Evolutionary conservation across 2,797 vertebrate species (phyloP).

Genomic region (Arrhamphus sclerolepis): DNA sequence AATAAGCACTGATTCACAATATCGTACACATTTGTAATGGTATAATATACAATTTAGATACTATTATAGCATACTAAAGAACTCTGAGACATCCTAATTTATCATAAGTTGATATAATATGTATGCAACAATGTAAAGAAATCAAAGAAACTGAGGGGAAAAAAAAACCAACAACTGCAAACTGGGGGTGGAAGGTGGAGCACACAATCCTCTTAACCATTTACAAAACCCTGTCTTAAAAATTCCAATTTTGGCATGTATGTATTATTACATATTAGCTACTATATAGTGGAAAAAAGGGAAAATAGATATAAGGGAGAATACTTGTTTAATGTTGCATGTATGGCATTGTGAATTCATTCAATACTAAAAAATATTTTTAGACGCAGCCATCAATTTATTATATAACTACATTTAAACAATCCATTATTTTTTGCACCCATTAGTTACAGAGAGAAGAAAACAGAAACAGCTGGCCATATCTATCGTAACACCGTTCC

Average conservation of each 20-base stretch:
- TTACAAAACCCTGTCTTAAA: conserved; percentile 42
- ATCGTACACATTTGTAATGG: conserved; percentile 75
- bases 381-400: conserved; percentile 47
- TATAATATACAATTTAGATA: conserved; percentile 76
- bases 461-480: conserved; percentile 67
- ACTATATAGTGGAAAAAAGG: conserved; percentile 56
- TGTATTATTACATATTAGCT: conserved; percentile 53
- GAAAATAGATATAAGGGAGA: conserved; percentile 51
- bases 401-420: conserved; percentile 49
- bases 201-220: conserved; percentile 26
- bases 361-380: conserved; percentile 61
- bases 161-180: conserved; percentile 38
- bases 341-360: conserved; percentile 46
- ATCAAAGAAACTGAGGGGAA: conserved; percentile 33
- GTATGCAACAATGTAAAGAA: conserved; percentile 49
- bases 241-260: conserved; percentile 48
- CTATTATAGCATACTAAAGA: conserved; percentile 63
- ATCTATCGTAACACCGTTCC: conserved; percentile 60
- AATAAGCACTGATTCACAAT: conserved; percentile 79
- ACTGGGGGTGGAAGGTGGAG: no score
- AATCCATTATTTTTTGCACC: conserved; percentile 32
- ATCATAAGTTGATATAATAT: conserved; percentile 55
- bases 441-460: conserved; percentile 45
- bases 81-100: conserved; percentile 57
- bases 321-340: conserved; percentile 52